phyloP scores from a whole-genome alignment of 1,140 invertebrate species.

The Ectropis grisescens region DNA sequence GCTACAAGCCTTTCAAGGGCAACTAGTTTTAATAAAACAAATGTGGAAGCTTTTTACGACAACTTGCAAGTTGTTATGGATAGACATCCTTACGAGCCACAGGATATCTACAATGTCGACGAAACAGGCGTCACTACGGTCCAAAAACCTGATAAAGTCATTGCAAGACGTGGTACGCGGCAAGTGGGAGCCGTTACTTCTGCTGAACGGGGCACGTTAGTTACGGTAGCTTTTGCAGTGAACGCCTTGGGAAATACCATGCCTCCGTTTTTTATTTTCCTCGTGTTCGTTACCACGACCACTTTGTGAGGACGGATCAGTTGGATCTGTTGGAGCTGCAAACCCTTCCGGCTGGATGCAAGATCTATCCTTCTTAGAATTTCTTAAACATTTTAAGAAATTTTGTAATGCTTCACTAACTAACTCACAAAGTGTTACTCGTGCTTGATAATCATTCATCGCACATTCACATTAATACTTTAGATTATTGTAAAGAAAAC shows the following conservation, averaged over 20 bases:
- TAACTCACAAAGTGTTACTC: no score
- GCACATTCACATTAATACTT: slow-evolving; percentile 1
- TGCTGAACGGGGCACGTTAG: slow-evolving; percentile 35
- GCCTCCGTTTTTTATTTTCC: slow-evolving; percentile 53
- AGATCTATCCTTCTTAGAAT: no score
- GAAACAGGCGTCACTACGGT: slow-evolving; percentile 27
- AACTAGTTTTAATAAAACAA: slow-evolving; percentile 29
- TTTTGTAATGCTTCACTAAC: no score
- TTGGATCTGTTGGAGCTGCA: no score
- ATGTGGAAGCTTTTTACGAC: slow-evolving; percentile 22
- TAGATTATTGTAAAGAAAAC: neutral
- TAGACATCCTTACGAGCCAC: slow-evolving; percentile 17
- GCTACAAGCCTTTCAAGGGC: slow-evolving; percentile 29
- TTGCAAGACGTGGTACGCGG: slow-evolving; percentile 19
- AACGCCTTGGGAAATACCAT: slow-evolving; percentile 28
- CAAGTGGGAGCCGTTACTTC: slow-evolving; percentile 27
- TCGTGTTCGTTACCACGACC: slow-evolving; percentile 1
- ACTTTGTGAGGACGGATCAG: no score
- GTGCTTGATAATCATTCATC: no score
- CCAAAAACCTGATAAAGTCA: slow-evolving; percentile 18
- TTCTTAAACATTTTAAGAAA: no score
- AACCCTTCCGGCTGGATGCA: no score
- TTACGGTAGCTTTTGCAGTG: slow-evolving; percentile 24
- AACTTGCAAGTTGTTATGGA: slow-evolving; percentile 20
- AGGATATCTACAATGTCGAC: slow-evolving; percentile 29